Evolutionary conservation across 2,888 invertebrate species (phyloP).

Genomic region (Meandrusa payeni): DNA sequence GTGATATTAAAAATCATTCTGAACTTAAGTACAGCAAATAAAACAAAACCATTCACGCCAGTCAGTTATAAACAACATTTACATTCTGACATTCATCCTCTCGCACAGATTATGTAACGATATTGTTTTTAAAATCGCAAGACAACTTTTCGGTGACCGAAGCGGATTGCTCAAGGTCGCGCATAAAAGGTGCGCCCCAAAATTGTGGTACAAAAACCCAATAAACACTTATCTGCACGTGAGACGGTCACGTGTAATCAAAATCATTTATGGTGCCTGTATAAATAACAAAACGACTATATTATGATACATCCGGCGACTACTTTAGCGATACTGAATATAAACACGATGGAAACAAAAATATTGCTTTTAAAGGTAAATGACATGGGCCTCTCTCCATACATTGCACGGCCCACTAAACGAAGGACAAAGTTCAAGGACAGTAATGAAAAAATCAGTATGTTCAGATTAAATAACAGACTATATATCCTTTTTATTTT

Average conservation of each 20-base stretch:
- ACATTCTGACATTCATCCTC: not conserved
- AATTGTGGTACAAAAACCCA: conserved; percentile 14
- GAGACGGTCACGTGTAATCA: conserved; percentile 15
- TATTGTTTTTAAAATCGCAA: conserved; percentile 7
- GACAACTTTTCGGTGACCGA: not conserved
- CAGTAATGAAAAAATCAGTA: too few relatives aligned
- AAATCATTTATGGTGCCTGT: not conserved
- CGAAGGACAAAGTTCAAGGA: too few relatives aligned
- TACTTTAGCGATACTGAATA: conserved; percentile 1
- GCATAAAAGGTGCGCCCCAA: conserved; percentile 2
- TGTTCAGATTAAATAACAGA: too few relatives aligned
- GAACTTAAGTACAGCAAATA: too few relatives aligned
- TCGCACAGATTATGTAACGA: conserved; percentile 9
- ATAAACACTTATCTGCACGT: conserved; percentile 14
- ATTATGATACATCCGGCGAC: not conserved
- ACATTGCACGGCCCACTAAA: too few relatives aligned
- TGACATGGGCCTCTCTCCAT: too few relatives aligned
- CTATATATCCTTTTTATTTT: too few relatives aligned
- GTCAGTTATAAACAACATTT: conserved; percentile 2
- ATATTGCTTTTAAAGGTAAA: too few relatives aligned
- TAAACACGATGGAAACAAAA: too few relatives aligned
- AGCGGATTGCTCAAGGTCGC: conserved; percentile 5
- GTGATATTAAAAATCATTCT: too few relatives aligned
- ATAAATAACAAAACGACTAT: not conserved
- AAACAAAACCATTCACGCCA: not conserved